Conservation (phyloP, 2,113 vertebrate genomes). For the Chloebia gouldiae region DNA sequence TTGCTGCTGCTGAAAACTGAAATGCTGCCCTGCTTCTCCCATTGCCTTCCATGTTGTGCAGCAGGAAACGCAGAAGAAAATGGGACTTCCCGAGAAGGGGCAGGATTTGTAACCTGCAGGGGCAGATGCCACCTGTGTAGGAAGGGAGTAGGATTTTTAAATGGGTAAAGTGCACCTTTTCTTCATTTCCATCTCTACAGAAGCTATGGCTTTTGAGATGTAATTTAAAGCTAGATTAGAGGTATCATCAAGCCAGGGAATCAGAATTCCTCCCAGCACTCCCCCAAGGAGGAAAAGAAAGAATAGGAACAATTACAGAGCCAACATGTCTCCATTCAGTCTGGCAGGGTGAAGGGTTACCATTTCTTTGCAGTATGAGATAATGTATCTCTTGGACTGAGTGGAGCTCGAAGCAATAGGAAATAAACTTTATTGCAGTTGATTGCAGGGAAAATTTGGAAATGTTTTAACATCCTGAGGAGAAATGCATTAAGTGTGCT, state of each 20-base stretch:
- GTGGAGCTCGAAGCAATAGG: neutral
- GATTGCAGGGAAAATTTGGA: neutral
- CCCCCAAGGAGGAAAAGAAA: neutral
- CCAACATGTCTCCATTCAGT: neutral
- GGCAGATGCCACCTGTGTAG: neutral
- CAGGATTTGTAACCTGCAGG: neutral
- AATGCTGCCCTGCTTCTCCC: neutral
- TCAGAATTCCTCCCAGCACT: neutral
- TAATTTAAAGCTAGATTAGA: constrained; percentile 55
- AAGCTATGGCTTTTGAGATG: constrained; percentile 42
- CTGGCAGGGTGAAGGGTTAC: neutral
- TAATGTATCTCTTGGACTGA: neutral
- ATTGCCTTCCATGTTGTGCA: accelerated
- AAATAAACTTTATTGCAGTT: constrained; percentile 1
- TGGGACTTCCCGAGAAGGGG: neutral
- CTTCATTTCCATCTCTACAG: neutral
- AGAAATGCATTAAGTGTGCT: neutral
- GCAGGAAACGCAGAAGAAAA: neutral
- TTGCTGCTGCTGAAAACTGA: neutral
- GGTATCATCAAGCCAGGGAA: constrained; percentile 36
- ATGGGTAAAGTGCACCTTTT: constrained; percentile 31
- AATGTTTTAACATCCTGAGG: neutral
- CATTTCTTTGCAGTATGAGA: neutral
- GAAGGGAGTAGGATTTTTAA: constrained; percentile 37
- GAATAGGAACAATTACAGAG: neutral